phyloP scores from a whole-genome alignment of 2,797 vertebrate genomes.

The Acanthurus lineatus region DNA sequence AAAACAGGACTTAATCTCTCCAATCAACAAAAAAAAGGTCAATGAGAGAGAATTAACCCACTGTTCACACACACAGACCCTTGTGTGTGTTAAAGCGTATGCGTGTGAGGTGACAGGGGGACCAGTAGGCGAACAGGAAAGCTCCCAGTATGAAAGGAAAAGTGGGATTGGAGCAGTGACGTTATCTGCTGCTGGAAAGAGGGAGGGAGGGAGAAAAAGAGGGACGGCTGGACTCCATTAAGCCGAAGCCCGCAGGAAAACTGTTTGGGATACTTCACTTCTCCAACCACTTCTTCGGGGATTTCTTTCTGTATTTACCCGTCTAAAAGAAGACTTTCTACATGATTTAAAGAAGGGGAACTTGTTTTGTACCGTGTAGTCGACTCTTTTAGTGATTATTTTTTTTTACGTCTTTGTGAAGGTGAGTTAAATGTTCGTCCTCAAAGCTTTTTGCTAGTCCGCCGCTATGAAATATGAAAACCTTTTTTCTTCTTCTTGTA shows the following conservation, averaged over 20 bases:
- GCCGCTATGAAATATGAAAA: conserved; percentile 55
- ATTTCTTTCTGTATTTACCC: conserved; percentile 64
- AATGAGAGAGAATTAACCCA: conserved; percentile 2
- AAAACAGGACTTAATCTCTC: background rate
- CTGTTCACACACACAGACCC: background rate
- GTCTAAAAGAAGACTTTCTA: conserved; percentile 37
- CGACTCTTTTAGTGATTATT: conserved; percentile 62
- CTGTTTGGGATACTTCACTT: conserved; percentile 85
- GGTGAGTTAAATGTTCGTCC: conserved; percentile 83
- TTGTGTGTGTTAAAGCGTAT: background rate
- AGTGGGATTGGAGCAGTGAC: conserved; percentile 84
- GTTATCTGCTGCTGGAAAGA: conserved; percentile 75
- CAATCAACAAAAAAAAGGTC: background rate
- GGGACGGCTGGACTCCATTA: conserved; percentile 88
- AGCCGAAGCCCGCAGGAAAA: conserved; percentile 79
- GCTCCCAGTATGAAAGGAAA: conserved; percentile 80
- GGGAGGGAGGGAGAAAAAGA: conserved; percentile 64
- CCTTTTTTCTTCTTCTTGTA: background rate
- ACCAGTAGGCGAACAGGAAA: conserved; percentile 53
- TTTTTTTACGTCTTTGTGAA: conserved; percentile 81
- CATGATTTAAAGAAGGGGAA: conserved; percentile 72
- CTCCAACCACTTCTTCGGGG: conserved; percentile 68
- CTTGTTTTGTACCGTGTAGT: conserved; percentile 58
- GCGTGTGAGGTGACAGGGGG: conserved; percentile 24
- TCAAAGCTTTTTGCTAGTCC: conserved; percentile 40